Evolutionary conservation across 92 coral and sea anemone genomes (phyloP).

Genomic region (Virgularia gustaviana): DNA sequence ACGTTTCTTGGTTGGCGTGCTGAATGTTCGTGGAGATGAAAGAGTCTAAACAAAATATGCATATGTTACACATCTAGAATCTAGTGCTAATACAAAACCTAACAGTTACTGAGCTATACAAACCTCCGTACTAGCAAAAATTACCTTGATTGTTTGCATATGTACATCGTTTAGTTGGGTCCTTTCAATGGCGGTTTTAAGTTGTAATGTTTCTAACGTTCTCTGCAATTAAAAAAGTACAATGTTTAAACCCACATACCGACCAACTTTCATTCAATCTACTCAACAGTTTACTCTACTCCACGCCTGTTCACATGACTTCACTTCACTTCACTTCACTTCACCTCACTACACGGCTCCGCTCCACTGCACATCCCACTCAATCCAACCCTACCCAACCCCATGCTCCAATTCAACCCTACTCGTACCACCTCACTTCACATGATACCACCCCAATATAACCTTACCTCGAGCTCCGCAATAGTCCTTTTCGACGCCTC

Average conservation of each 20-base stretch:
- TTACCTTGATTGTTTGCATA: constrained; percentile 98
- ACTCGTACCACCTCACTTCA: not conserved
- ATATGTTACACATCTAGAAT: not conserved
- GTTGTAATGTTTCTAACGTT: constrained; percentile 86
- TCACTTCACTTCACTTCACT: not conserved
- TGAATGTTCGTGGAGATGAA: constrained; percentile 78
- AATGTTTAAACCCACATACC: not conserved
- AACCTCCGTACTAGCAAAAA: too few species aligned
- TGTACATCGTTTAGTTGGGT: constrained; percentile 92
- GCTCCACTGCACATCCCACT: not conserved
- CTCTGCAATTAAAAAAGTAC: constrained; percentile 41
- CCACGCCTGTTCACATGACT: too few species aligned
- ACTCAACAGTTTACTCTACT: too few species aligned
- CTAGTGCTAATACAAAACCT: not conserved
- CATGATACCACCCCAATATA: not conserved
- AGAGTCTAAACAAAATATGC: constrained; percentile 60
- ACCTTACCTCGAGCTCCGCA: constrained; percentile 78
- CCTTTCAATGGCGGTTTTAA: constrained; percentile 93
- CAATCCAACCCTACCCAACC: not conserved
- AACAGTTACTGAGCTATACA: too few species aligned
- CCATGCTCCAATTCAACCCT: not conserved
- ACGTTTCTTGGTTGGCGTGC: constrained; percentile 73
- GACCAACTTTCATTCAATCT: too few species aligned
- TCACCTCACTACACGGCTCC: too few species aligned
- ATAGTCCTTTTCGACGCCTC: constrained; percentile 74